These are phyloP conservation scores for Stictocephala bisonia DNA, from an alignment of 2,888 invertebrate genomes.

Conservation along the genomic window DNA sequence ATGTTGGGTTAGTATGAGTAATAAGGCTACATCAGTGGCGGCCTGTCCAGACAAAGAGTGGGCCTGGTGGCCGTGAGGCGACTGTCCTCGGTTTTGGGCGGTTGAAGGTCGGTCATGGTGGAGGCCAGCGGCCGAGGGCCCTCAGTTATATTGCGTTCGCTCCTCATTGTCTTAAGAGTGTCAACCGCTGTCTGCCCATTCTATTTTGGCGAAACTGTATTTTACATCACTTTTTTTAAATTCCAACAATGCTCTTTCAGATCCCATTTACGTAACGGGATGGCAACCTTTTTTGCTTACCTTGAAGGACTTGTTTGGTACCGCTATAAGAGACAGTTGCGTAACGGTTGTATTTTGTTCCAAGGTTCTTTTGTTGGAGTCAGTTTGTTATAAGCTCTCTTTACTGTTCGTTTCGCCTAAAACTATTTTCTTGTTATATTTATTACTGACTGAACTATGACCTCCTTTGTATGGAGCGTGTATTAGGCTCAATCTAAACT, in stretches of 20 bases:
- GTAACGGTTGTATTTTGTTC: conserved; percentile 32
- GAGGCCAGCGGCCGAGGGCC: conserved; percentile 42
- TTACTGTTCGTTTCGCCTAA: too few species aligned
- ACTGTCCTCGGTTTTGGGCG: conserved; percentile 31
- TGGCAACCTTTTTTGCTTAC: neutral
- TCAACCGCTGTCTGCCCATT: too few species aligned
- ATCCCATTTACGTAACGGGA: conserved; percentile 31
- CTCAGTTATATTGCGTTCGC: neutral
- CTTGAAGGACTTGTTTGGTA: neutral
- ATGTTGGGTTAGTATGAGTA: too few species aligned
- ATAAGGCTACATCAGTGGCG: neutral
- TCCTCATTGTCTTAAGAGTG: too few species aligned
- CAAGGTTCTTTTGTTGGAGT: neutral
- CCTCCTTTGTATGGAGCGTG: too few species aligned
- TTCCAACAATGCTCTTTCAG: conserved; percentile 8
- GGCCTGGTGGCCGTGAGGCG: neutral
- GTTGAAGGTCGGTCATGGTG: conserved; percentile 48
- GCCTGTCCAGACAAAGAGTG: neutral
- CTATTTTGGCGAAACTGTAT: neutral
- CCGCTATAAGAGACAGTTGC: conserved; percentile 1
- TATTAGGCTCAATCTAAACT: too few species aligned
- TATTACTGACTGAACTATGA: too few species aligned
- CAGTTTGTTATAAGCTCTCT: neutral
- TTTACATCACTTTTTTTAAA: too few species aligned
- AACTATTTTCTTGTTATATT: too few species aligned